These are phyloP conservation scores for Phasia obesa DNA, from an alignment of 2,888 invertebrate genomes.

Conservation along the genomic window DNA sequence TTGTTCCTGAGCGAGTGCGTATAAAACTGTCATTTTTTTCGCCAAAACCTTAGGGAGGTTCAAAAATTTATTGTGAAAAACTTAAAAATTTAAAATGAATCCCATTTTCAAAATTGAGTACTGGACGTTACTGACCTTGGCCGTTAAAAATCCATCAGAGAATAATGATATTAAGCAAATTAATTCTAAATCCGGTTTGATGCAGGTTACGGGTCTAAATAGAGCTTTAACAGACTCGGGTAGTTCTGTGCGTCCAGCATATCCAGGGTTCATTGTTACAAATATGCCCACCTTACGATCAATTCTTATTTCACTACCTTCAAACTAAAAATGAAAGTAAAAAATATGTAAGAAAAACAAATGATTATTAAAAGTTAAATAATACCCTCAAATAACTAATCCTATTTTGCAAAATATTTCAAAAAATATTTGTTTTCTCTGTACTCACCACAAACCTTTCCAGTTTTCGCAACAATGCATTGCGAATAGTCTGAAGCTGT, in stretches of 20 bases:
- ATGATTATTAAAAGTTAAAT: too few species aligned
- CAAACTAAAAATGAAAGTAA: slow-evolving; percentile 88
- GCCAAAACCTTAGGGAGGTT: slow-evolving; percentile 85
- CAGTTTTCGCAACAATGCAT: slow-evolving; percentile 89
- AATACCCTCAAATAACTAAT: background rate
- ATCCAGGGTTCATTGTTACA: slow-evolving; percentile 97
- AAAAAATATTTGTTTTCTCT: too few species aligned
- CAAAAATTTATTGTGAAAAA: background rate
- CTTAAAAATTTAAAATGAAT: too few species aligned
- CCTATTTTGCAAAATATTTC: background rate
- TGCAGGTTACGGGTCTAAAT: slow-evolving; percentile 95
- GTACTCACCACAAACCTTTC: slow-evolving; percentile 88
- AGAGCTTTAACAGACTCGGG: slow-evolving; percentile 96
- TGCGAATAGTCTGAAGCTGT: slow-evolving; percentile 94
- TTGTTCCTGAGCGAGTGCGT: slow-evolving; percentile 93
- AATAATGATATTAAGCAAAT: slow-evolving; percentile 96
- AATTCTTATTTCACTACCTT: slow-evolving; percentile 90
- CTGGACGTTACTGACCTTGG: slow-evolving; percentile 85
- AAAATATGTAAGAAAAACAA: too few species aligned
- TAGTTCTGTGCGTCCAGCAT: slow-evolving; percentile 94
- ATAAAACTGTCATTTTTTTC: slow-evolving; percentile 96
- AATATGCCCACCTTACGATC: slow-evolving; percentile 95
- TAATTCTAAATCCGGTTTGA: slow-evolving; percentile 94
- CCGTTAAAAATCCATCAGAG: slow-evolving; percentile 94
- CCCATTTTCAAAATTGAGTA: too few species aligned